Percentiles rank a stretch among this genome's conserved stretches.
phyloP scores from a whole-genome alignment of 1,140 invertebrate species.

The Cherax destructor region DNA sequence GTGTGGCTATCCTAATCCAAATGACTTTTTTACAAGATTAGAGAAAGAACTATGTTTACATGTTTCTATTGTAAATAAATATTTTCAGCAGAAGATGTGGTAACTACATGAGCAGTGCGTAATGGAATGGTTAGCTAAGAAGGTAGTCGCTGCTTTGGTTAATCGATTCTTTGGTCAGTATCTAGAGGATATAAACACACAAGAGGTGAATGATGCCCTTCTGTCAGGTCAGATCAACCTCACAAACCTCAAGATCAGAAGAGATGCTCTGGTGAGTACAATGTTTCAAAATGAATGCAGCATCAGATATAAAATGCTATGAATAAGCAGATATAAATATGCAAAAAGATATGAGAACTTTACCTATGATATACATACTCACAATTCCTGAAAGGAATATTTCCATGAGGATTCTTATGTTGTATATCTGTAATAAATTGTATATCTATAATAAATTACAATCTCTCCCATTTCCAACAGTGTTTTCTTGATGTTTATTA shows the following conservation, averaged over 20 bases:
- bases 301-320: too few species aligned
- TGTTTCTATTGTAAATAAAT: background rate
- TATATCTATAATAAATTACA: background rate
- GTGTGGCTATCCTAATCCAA: too few species aligned
- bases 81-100: background rate
- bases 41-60: background rate
- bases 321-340: too few species aligned
- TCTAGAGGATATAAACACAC: slow-evolving; percentile 87
- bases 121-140: slow-evolving; percentile 75
- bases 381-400: too few species aligned
- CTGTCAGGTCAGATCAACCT: slow-evolving; percentile 87
- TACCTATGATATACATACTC: too few species aligned
- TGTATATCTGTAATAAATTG: too few species aligned
- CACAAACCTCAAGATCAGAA: slow-evolving; percentile 85
- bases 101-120: background rate
- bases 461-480: slow-evolving; percentile 77
- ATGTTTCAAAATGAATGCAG: too few species aligned
- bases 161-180: slow-evolving; percentile 88
- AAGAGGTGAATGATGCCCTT: slow-evolving; percentile 88
- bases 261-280: slow-evolving; percentile 85
- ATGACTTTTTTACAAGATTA: too few species aligned
- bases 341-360: too few species aligned
- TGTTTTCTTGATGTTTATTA: slow-evolving; percentile 86
- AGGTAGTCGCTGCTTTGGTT: slow-evolving; percentile 85
- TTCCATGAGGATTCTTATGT: too few species aligned